Conservation (phyloP, 2,888 invertebrate species). For the Xestia ashworthii region DNA sequence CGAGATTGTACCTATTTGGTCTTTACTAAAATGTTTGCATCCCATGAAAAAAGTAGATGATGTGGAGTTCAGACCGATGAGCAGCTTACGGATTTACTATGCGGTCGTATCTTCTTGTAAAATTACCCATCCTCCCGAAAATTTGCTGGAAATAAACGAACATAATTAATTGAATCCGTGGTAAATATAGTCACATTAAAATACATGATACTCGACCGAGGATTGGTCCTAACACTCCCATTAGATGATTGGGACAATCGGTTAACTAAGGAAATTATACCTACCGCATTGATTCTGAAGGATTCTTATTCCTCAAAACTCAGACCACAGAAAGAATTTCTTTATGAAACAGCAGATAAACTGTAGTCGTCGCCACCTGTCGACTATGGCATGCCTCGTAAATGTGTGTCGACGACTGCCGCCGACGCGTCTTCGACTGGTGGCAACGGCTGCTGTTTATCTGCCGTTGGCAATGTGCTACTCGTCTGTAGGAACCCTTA, state of each 20-base stretch:
- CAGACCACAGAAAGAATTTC: not conserved
- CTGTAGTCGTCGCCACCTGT: too few species aligned
- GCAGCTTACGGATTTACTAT: conserved; percentile 14
- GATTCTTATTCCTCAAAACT: not conserved
- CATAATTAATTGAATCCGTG: conserved; percentile 17
- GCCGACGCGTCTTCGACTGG: too few species aligned
- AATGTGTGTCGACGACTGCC: too few species aligned
- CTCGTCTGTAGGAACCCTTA: too few species aligned
- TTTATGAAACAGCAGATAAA: too few species aligned
- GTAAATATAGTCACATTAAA: not conserved
- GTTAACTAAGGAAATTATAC: not conserved
- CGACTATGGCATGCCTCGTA: too few species aligned
- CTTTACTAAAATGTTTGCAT: not conserved
- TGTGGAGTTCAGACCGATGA: not conserved
- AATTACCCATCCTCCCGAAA: conserved; percentile 23
- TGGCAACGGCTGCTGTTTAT: too few species aligned
- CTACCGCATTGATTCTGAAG: not conserved
- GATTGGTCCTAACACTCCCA: not conserved
- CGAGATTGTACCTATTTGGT: conserved; percentile 39
- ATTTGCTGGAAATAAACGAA: conserved; percentile 42
- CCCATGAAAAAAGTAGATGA: not conserved
- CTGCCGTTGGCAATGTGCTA: too few species aligned
- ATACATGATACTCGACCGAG: not conserved
- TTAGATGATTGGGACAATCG: not conserved
- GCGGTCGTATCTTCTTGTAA: conserved; percentile 26